A percentile compares a stretch with the other conserved stretches of the same genome.
Conservation (phyloP, 2,113 vertebrate species). For the Notarius quadriscutis region DNA sequence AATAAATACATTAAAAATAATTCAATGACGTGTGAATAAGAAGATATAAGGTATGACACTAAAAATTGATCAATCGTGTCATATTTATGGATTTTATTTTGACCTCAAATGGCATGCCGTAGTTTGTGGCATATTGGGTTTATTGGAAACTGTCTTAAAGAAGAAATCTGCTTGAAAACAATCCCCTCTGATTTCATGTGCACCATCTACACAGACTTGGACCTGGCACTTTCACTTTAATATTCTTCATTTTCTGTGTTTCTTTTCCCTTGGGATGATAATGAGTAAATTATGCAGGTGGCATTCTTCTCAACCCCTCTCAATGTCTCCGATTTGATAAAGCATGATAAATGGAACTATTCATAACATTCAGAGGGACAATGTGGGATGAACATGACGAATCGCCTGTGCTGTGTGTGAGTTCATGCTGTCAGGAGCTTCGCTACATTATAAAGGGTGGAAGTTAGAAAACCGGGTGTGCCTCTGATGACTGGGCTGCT, state of each 20-base stretch:
- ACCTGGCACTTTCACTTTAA: constrained; percentile 2
- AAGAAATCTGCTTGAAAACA: neutral
- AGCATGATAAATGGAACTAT: constrained; percentile 40
- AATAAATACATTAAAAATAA: too few relatives aligned
- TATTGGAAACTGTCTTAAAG: neutral
- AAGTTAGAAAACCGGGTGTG: neutral
- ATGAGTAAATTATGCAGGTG: constrained; percentile 17
- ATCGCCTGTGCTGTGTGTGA: neutral
- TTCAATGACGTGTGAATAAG: neutral
- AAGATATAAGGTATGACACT: neutral
- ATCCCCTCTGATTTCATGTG: neutral
- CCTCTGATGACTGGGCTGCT: neutral
- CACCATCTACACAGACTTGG: neutral
- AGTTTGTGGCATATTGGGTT: neutral
- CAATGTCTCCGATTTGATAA: constrained; percentile 23
- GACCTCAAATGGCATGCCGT: neutral
- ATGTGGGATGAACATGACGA: constrained; percentile 11
- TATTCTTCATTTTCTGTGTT: neutral
- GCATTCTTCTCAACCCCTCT: constrained; percentile 6
- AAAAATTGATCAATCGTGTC: neutral
- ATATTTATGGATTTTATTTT: neutral
- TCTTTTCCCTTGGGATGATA: neutral
- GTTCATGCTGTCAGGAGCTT: neutral
- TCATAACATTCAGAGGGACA: constrained; percentile 1
- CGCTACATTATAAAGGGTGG: neutral